Evolutionary conservation across 1,140 invertebrate genomes (phyloP).

Genomic region (Aricia agestis): DNA sequence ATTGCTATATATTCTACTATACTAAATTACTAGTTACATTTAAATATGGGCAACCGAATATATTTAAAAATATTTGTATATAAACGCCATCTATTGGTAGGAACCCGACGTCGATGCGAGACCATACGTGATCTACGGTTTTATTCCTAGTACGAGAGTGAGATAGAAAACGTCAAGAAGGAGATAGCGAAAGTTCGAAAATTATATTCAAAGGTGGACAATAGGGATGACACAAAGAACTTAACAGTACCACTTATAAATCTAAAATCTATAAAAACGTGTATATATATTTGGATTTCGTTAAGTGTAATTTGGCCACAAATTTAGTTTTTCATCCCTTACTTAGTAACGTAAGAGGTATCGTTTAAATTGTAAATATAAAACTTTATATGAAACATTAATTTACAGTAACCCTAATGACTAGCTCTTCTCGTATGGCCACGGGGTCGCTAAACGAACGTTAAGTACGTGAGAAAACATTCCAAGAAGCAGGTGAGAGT

Average conservation of each 20-base stretch:
- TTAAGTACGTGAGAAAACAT: constrained; percentile 5
- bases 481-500: background rate
- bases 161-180: background rate
- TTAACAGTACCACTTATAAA: constrained; percentile 28
- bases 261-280: constrained; percentile 64
- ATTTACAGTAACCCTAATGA: constrained; percentile 73
- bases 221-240: constrained; percentile 16
- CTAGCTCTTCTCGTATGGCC: constrained; percentile 71
- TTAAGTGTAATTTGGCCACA: constrained; percentile 73
- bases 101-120: background rate
- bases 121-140: constrained; percentile 7
- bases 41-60: constrained; percentile 34
- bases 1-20: constrained; percentile 62
- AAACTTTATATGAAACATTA: constrained; percentile 66
- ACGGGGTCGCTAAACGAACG: constrained; percentile 43
- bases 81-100: constrained; percentile 14
- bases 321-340: constrained; percentile 60
- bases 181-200: background rate
- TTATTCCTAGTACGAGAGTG: constrained; percentile 6
- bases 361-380: constrained; percentile 64
- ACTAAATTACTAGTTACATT: constrained; percentile 46
- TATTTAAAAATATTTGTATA: constrained; percentile 17
- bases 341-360: constrained; percentile 58
- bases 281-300: constrained; percentile 70
- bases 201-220: constrained; percentile 11